Base-by-base conservation (phyloP, 2,797 vertebrate genomes). In the Lepus townsendii region DNA sequence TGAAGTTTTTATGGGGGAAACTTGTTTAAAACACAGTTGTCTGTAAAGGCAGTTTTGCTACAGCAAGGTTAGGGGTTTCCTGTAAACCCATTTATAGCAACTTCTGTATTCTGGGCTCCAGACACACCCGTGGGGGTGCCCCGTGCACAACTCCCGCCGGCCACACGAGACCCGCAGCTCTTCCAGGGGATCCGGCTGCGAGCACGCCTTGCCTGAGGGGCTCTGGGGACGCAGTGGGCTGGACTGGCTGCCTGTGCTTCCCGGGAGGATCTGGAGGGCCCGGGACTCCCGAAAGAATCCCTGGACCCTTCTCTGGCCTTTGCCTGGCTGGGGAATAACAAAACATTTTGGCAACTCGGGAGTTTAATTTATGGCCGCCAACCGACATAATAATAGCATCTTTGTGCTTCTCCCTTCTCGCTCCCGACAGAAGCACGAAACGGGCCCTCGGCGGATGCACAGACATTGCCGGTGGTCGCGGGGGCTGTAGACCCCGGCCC, bases 1-100 rank as follows among this genome's bases (percentile, higher is more conserved):
- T 96, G 85, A 96, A 96, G 90, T 94, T 97, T 97, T 97, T 96
- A 97, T 83, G 88, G 89, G 71, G 73, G 73, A 77, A 96, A 95
- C 65, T 91, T 93, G 77, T 95, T 97, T 96, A 93, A 96, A 96
- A 95, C 77, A 90, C 73, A 88, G 92, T 95, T 91, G 93, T 96
- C 89, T 95, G 95, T 96, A 96, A 96, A 96, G 91, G 83, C 73
- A 1, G 84, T 75, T 95, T 96, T 96, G 92, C 72, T 68, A 95
- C 91, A 95, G 93, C 77, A 95, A 96, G 97, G 96, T 95, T 97
- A 97, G 83, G 84, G 95, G 92, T 93, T 96, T 82, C 92, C 68
- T 96, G 79, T 97, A 97, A 97, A 97, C 54, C 54, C 80, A 69
- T 95, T 97, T 96, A 97, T 62, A 93, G 91, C 79, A 83, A 95